Evolutionary conservation across 2,797 vertebrate genomes (phyloP), one percentile per base, ranked within the genome.

Genomic region (Spheniscus humboldti): DNA sequence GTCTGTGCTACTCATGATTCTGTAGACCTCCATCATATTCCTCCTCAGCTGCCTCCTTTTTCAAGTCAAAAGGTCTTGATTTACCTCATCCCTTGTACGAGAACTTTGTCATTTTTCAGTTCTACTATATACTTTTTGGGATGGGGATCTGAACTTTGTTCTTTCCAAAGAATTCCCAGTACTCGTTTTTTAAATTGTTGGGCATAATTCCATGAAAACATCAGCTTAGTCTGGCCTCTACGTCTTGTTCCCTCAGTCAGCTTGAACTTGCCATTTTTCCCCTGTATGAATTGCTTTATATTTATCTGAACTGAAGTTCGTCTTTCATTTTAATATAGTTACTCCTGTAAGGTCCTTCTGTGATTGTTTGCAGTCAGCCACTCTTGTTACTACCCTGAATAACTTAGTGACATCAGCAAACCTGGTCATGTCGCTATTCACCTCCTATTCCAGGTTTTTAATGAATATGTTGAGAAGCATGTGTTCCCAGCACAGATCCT

Each of bases 361-460:
- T 74, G 74, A 52, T 79, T 92, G 67, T 79, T 87, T 91, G 62
- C 77, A 17, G 3, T 77, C 77, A 75, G 66, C 73, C 73, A 53
- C 86, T n/a, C 78, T 39, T 30, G 35, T 73, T 76, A 73, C 47
- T 84, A 19, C 59, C 78, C 67, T 80, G 75, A 53, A 82, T 93
- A 85, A 45, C 63, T 19, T 71, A 67, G 63, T 87, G 88, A 55
- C 86, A 77, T 92, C 86, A 95, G 88, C 92, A 95, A 86, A 95
- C 86, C 81, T 87, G 80, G 92, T 94, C 94, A 91, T 71, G 55
- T 94, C 0, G 0, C 74, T 96, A 53, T 96, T 97, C 91, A 67
- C 95, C 92, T 96, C 92, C 95, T 91, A 2, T 96, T 97, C 91
- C 84, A 87, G 94, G 94, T 94, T 96, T 96, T 91, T 95, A 94